A percentile compares a stretch with the other conserved stretches of the same genome.
These are phyloP conservation scores for Flexamia atlantica DNA, from an alignment of 2,888 invertebrate species.

Conservation along the genomic window DNA sequence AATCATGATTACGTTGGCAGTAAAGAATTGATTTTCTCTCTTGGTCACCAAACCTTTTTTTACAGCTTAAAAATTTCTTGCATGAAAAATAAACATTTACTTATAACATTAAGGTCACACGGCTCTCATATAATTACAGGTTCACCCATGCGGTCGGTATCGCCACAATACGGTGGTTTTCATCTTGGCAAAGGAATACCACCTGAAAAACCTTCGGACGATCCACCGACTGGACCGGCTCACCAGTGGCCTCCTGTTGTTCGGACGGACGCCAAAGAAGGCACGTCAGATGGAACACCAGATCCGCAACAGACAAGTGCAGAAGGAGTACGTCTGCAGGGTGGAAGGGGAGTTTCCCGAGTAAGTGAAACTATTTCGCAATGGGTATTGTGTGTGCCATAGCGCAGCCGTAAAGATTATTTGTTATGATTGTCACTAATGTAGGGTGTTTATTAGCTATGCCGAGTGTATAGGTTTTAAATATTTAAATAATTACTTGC, in stretches of 20 bases:
- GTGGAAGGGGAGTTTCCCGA: constrained; percentile 97
- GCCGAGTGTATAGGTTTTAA: too few species aligned
- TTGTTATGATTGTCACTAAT: too few species aligned
- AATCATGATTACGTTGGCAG: too few species aligned
- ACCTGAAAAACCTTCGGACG: constrained; percentile 94
- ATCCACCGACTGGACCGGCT: constrained; percentile 97
- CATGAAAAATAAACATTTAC: too few species aligned
- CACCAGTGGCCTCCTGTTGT: constrained; percentile 95
- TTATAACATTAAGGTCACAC: too few species aligned
- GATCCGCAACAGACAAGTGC: constrained; percentile 93
- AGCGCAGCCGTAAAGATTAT: too few species aligned
- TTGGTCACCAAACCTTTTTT: too few species aligned
- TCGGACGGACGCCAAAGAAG: constrained; percentile 95
- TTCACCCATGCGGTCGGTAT: constrained; percentile 99
- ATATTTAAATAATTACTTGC: too few species aligned
- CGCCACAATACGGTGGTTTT: constrained; percentile 98
- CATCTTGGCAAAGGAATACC: constrained; percentile 97
- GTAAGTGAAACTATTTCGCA: constrained; percentile 84
- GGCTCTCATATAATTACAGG: constrained; percentile 76
- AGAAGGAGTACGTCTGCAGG: constrained; percentile 96
- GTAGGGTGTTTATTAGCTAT: too few species aligned
- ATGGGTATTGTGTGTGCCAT: too few species aligned
- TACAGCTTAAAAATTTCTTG: too few species aligned
- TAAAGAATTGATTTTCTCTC: too few species aligned
- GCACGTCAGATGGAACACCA: constrained; percentile 97